Base-by-base conservation (phyloP, 1,140 invertebrate species). In the Camponotus floridanus region DNA sequence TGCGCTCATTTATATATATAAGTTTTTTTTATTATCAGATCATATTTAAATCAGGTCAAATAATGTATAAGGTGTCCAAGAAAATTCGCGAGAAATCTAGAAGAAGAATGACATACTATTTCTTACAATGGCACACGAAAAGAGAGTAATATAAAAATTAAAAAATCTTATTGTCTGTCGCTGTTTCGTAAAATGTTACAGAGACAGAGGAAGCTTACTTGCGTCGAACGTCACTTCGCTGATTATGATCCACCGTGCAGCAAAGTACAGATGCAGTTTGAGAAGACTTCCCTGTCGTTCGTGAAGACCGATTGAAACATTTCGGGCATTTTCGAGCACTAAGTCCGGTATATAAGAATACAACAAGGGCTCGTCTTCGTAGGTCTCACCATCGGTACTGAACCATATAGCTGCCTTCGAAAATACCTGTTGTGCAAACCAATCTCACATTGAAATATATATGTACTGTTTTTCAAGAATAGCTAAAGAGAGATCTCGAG, bases 201-300 rank as follows among this genome's bases (percentile, higher is more conserved):
- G 5, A 11, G n/a, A 31, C 42, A 57, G 18, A 61, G n/a, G n/a
- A 33, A 78, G 21, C 95, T 96, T 91, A 97, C 97, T 95, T 74
- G 96, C 96, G 65, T 96, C 95, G 91, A 97, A 97, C 48, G 95
- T 95, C 9, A 98, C 96, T 95, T 98, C 98, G 92, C 97, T 97
- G 61, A 98, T 96, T 94, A 98, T 96, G 83, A 98, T 97, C 97
- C 97, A 98, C 62, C 96, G 95, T 33, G 97, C 95, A 42, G 97
- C 97, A 92, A 98, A 98, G 93, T 96, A 97, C 5, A 98, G 95
- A 81, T 97, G 96, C 42, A 98, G 94, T 92, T 97, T 97, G 67
- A 98, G 94, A 88, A 96, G 97, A 86, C 95, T 95, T 11, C 96
- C 98, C 5, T 97, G 91, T 33, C 95, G 93, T 15, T 95, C 94